phyloP scores from a whole-genome alignment of 2,113 vertebrate species.

The Conger conger region DNA sequence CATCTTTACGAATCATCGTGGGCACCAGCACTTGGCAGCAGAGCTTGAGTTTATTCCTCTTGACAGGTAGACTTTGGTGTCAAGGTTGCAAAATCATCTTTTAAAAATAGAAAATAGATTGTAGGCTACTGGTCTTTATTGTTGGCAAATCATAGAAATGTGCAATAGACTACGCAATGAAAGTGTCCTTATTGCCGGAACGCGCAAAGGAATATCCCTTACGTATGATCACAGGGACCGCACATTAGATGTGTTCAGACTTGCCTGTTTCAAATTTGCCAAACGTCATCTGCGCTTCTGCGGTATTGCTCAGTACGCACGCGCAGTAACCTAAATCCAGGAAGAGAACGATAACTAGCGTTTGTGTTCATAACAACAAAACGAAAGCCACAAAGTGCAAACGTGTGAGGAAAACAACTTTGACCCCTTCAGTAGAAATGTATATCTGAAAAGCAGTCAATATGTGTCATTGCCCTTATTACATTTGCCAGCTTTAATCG shows the following conservation, averaged over 20 bases:
- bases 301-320: conserved; percentile 48
- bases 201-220: background rate
- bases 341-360: background rate
- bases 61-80: conserved; percentile 49
- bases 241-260: conserved; percentile 56
- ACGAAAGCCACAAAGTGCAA: background rate
- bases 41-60: background rate
- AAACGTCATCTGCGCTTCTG: conserved; percentile 50
- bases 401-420: background rate
- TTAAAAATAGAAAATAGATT: background rate
- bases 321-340: conserved; percentile 34
- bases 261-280: conserved; percentile 56
- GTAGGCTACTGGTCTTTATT: background rate
- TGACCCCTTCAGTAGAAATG: background rate
- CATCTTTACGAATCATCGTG: conserved; percentile 59
- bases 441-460: background rate
- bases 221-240: background rate
- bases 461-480: background rate
- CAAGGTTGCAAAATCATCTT: background rate
- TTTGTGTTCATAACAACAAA: background rate
- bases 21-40: background rate
- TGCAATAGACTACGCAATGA: background rate
- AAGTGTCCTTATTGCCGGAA: background rate
- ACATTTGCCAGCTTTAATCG: background rate
- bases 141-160: background rate